These are phyloP conservation scores for Electrona antarctica DNA, from an alignment of 2,113 vertebrate species.

Conservation along the genomic window DNA sequence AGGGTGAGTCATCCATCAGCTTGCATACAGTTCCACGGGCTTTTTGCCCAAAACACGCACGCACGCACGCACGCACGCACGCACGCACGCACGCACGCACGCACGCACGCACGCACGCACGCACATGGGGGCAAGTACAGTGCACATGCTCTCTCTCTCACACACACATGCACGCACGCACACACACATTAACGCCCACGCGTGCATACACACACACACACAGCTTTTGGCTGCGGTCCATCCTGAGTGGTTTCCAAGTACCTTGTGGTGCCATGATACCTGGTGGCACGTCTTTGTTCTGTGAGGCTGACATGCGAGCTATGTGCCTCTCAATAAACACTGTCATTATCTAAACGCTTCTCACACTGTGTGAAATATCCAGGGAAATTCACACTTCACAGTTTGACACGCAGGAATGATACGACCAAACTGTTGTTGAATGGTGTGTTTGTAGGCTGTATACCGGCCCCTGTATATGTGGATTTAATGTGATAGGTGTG, in stretches of 20 bases:
- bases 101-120: background rate
- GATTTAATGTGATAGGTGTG: too few relatives aligned
- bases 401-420: background rate
- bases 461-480: background rate
- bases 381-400: background rate
- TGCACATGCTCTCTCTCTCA: background rate
- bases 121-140: background rate
- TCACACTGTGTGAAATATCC: background rate
- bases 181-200: background rate
- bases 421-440: background rate
- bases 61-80: constrained; percentile 6
- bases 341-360: background rate
- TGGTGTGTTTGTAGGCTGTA: background rate
- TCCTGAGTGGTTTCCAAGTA: background rate
- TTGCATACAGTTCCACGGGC: background rate
- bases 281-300: constrained; percentile 2
- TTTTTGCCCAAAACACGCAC: background rate
- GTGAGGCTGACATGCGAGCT: constrained; percentile 8
- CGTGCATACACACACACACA: constrained; percentile 8
- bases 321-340: background rate
- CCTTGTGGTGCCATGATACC: background rate
- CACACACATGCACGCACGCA: background rate
- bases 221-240: background rate
- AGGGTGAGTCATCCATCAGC: constrained; percentile 11
- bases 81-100: background rate